Evolutionary conservation across 2,797 vertebrate species (phyloP).

Genomic region (Holocentrus rufus): DNA sequence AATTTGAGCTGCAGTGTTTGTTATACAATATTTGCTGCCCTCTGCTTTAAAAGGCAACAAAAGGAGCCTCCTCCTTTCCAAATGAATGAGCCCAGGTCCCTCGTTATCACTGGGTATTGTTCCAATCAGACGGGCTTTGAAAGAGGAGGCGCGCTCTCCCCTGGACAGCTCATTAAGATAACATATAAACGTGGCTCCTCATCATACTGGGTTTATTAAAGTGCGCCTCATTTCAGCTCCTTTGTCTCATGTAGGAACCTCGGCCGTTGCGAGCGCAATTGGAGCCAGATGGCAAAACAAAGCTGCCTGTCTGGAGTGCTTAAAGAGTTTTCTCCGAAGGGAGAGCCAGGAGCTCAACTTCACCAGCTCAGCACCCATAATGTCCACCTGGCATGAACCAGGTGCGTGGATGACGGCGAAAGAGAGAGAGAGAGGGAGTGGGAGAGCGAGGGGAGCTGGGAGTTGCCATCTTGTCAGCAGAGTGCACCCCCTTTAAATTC

Average conservation of each 20-base stretch:
- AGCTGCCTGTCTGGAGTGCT: constrained; percentile 75
- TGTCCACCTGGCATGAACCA: constrained; percentile 72
- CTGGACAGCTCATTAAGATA: constrained; percentile 85
- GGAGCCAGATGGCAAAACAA: constrained; percentile 83
- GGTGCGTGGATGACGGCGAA: constrained; percentile 52
- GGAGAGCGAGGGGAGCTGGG: constrained; percentile 13
- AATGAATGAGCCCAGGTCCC: constrained; percentile 73
- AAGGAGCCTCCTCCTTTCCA: constrained; percentile 62
- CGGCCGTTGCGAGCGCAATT: constrained; percentile 79
- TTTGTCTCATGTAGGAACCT: constrained; percentile 78
- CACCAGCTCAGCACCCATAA: constrained; percentile 64
- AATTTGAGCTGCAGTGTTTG: constrained; percentile 69
- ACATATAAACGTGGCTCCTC: constrained; percentile 77
- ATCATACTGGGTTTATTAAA: constrained; percentile 81
- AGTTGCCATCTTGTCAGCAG: constrained; percentile 28
- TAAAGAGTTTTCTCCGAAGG: constrained; percentile 71
- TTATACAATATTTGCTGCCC: constrained; percentile 70
- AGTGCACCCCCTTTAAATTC: constrained; percentile 3
- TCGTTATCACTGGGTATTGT: constrained; percentile 81
- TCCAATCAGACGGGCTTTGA: constrained; percentile 78
- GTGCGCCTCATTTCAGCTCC: constrained; percentile 77
- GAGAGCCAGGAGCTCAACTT: constrained; percentile 74
- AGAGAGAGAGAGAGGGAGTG: no score
- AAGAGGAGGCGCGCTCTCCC: constrained; percentile 71
- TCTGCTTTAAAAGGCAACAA: constrained; percentile 72